Conservation (phyloP, 2,113 vertebrate species). For the Anguilla japonica region DNA sequence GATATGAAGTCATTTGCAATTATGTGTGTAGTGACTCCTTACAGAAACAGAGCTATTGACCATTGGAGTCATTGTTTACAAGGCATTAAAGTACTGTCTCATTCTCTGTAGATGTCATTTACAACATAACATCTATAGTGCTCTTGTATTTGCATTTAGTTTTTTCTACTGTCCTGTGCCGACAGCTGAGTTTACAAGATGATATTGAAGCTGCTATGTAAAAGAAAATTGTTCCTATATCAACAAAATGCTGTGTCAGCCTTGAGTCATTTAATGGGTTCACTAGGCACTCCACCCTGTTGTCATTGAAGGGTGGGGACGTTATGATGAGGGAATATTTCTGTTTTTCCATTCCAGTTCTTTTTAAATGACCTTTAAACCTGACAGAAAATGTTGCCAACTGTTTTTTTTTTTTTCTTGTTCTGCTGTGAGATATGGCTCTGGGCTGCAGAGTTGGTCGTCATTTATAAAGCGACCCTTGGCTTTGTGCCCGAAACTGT, state of each 20-base stretch:
- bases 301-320: constrained; percentile 68
- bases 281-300: constrained; percentile 57
- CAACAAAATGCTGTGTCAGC: constrained; percentile 22
- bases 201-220: not conserved
- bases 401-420: not conserved
- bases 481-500: not conserved
- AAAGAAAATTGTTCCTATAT: not conserved
- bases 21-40: not conserved
- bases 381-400: not conserved
- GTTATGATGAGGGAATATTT: constrained; percentile 22
- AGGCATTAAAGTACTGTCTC: not conserved
- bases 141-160: not conserved
- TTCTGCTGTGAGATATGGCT: not conserved
- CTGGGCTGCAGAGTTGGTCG: not conserved
- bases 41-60: not conserved
- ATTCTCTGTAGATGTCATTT: not conserved
- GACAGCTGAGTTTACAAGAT: not conserved
- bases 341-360: constrained; percentile 32
- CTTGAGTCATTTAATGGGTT: constrained; percentile 45
- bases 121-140: not conserved
- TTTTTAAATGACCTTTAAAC: not conserved
- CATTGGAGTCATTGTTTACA: not conserved
- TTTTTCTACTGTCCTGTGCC: not conserved
- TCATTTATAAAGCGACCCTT: not conserved
- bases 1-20: not conserved